A percentile compares a stretch with the other conserved stretches of the same genome.
These are phyloP conservation scores for Microctenopoma steveboyesi DNA, from an alignment of 2,797 vertebrate genomes.

Conservation along the genomic window DNA sequence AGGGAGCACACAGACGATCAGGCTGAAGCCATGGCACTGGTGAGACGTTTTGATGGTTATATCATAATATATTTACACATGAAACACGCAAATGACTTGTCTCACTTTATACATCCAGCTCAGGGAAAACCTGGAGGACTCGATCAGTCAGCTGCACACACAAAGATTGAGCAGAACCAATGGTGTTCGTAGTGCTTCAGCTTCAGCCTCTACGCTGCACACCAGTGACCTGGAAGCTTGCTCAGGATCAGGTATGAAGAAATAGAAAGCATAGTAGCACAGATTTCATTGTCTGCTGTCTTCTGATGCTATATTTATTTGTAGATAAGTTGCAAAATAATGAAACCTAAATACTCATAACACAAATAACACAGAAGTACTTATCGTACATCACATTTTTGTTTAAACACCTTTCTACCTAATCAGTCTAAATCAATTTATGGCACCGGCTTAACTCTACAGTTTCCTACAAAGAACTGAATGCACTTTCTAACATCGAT, in stretches of 20 bases:
- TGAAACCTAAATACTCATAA: background rate
- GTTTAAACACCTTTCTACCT: background rate
- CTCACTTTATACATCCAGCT: slow-evolving; percentile 78
- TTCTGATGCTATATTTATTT: background rate
- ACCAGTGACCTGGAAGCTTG: slow-evolving; percentile 88
- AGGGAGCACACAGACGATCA: slow-evolving; percentile 89
- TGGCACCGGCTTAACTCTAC: background rate
- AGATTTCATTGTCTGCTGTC: background rate
- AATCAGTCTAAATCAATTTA: background rate
- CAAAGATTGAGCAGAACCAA: slow-evolving; percentile 80
- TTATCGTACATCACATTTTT: background rate
- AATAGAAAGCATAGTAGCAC: background rate
- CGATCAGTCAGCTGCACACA: slow-evolving; percentile 88
- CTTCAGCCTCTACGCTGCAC: slow-evolving; percentile 87
- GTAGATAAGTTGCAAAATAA: background rate
- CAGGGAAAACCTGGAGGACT: slow-evolving; percentile 91
- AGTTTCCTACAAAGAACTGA: background rate
- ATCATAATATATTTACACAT: background rate
- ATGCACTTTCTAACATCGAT: background rate
- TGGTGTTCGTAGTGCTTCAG: slow-evolving; percentile 81
- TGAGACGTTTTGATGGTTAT: slow-evolving; percentile 69
- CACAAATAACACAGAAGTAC: background rate
- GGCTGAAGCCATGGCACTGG: slow-evolving; percentile 87
- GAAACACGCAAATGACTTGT: background rate
- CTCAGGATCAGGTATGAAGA: slow-evolving; percentile 80